phyloP scores from a whole-genome alignment of 2,113 vertebrate species.

The Fulmarus glacialis region DNA sequence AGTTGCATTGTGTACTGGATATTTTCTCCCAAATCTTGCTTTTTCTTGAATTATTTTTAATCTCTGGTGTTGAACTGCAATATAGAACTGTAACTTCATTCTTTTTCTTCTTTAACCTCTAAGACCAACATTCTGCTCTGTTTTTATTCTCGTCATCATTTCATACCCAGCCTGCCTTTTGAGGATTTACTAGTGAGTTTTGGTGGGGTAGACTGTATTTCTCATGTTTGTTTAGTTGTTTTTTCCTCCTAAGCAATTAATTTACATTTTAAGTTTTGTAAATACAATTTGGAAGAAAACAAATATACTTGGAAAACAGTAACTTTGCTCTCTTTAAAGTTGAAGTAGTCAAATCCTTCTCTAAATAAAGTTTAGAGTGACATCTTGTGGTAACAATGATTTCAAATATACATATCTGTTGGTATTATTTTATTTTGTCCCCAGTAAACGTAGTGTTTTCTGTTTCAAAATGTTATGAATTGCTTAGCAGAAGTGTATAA shows the following conservation, averaged over 20 bases:
- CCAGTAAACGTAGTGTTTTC: neutral
- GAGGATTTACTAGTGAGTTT: neutral
- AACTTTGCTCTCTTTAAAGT: neutral
- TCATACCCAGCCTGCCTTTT: neutral
- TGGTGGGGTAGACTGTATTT: neutral
- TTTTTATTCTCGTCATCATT: neutral
- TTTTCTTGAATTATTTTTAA: neutral
- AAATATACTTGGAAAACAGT: neutral
- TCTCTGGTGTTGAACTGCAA: neutral
- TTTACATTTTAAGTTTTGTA: neutral
- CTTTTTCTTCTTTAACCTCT: neutral
- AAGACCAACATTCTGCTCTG: neutral
- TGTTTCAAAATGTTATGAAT: neutral
- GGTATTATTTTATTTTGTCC: neutral
- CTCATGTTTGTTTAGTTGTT: neutral
- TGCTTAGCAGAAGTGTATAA: neutral
- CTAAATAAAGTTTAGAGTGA: slow-evolving; percentile 72
- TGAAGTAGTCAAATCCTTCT: neutral
- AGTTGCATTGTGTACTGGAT: neutral
- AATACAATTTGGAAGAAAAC: neutral
- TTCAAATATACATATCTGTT: neutral
- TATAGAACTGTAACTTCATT: neutral
- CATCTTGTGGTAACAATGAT: slow-evolving; percentile 77
- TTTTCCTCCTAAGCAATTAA: neutral
- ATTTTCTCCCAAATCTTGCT: neutral